These are phyloP conservation scores for Catostomus latipinnis DNA, from an alignment of 2,797 vertebrate species.

Conservation along the genomic window DNA sequence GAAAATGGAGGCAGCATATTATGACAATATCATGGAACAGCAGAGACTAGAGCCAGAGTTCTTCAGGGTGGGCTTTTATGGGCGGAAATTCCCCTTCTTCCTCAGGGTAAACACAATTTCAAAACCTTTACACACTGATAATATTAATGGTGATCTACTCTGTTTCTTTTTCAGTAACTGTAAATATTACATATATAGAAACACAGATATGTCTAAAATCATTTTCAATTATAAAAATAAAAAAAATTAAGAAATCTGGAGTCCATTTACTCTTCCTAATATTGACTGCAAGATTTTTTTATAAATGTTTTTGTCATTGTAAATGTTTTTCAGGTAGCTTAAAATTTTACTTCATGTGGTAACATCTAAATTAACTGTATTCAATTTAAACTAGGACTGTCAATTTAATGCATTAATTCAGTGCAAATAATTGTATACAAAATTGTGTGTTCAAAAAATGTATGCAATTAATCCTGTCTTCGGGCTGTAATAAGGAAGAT, in stretches of 20 bases:
- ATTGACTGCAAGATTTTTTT: not conserved
- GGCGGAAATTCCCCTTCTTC: slow-evolving; percentile 98
- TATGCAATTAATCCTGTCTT: no score
- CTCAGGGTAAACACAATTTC: slow-evolving; percentile 85
- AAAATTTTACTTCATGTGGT: no score
- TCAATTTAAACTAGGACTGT: no score
- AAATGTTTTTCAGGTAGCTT: no score
- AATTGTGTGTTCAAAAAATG: no score
- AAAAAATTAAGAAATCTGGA: slow-evolving; percentile 2
- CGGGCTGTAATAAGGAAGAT: no score
- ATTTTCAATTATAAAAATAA: not conserved
- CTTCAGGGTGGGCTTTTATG: slow-evolving; percentile 97
- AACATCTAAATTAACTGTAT: no score
- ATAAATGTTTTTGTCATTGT: not conserved
- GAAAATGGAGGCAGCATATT: slow-evolving; percentile 99
- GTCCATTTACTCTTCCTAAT: not conserved
- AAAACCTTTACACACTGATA: slow-evolving; percentile 19
- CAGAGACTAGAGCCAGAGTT: slow-evolving; percentile 97
- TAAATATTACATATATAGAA: not conserved
- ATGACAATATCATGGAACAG: slow-evolving; percentile 98
- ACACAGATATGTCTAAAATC: no score
- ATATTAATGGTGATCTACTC: slow-evolving; percentile 3
- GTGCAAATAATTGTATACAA: no score
- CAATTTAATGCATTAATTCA: no score
- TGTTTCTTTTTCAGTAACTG: not conserved